Evolutionary conservation across 1,140 invertebrate species (phyloP), one percentile per base, ranked within the genome.

Genomic region (Drosophila pruinosa): DNA sequence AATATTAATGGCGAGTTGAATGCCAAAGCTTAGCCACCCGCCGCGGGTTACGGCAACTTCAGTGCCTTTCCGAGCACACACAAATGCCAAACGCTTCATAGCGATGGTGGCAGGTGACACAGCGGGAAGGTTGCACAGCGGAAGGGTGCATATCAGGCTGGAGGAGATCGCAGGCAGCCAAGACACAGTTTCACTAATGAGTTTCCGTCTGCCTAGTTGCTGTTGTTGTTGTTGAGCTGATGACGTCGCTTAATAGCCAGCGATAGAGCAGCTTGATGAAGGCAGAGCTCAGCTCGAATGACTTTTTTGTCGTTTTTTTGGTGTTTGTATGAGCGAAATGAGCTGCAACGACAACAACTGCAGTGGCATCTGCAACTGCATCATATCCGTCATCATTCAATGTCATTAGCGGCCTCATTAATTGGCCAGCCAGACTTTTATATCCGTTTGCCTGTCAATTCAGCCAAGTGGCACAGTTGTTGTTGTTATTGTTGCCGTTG

Each of bases 131-230:
- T 8, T 39, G 45, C 4, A 12, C 10, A 17, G 24, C 15, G 12
- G 17, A 28, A 45, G 17, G 24, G 8, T 15, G 56, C 62, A 72
- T 10, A 41, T 41, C 15, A 15, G 8, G n/a, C 24, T 26, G 3
- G 14, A 7, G 28, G 24, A 62, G 47, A 69, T 68, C 39, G 39
- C 22, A 19, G 56, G 5, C 77, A 57, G 67, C 65, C 78, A 82
- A 82, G 78, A 82, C 74, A 78, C 78, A 78, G 79, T 81, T 70
- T 81, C 77, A 67, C 81, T 86, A 86, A 86, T 86, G 81, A 86
- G 81, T 86, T 86, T 86, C 81, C 81, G 81, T 86, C 81, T 74
- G 65, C 47, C 38, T 43, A 45, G 54, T 31, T 26, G 21, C 5
- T 57, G 64, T 8, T 43, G 64, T 24, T 34, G 45, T 4, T 31